Conservation (phyloP, 2,797 vertebrate genomes). For the Psittacula echo region DNA sequence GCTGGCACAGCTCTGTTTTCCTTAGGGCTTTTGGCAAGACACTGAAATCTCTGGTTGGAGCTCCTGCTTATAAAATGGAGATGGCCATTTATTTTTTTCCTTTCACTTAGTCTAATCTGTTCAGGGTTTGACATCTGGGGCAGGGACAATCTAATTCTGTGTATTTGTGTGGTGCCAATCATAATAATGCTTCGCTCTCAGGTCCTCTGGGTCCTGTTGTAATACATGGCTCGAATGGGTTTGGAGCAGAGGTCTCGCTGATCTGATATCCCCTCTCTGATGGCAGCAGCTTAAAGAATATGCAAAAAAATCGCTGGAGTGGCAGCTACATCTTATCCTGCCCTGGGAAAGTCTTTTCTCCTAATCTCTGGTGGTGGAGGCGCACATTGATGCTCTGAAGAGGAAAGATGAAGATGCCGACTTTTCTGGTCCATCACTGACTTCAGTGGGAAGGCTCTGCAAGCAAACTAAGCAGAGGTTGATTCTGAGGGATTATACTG, state of each 20-base stretch:
- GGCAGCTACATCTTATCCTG: neutral
- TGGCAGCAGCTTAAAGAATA: neutral
- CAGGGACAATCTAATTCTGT: neutral
- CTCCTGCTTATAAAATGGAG: neutral
- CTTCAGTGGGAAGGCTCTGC: neutral
- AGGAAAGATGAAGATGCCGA: neutral
- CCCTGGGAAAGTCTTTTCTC: neutral
- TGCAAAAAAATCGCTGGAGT: neutral
- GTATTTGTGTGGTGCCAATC: neutral
- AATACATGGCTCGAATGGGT: neutral
- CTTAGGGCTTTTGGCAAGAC: neutral
- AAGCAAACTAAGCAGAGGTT: neutral
- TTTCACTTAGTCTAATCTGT: neutral
- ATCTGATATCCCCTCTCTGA: neutral
- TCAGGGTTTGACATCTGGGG: neutral
- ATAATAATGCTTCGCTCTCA: neutral
- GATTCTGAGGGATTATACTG: neutral
- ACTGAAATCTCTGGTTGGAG: neutral
- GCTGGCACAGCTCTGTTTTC: neutral
- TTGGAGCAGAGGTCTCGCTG: neutral
- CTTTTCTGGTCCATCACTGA: neutral
- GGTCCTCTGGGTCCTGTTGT: neutral
- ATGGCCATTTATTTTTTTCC: neutral
- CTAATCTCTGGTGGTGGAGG: neutral
- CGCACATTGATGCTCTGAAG: rapidly evolving